Evolutionary conservation across 2,888 invertebrate species (phyloP).

Genomic region (Acanthosepion esculentum): DNA sequence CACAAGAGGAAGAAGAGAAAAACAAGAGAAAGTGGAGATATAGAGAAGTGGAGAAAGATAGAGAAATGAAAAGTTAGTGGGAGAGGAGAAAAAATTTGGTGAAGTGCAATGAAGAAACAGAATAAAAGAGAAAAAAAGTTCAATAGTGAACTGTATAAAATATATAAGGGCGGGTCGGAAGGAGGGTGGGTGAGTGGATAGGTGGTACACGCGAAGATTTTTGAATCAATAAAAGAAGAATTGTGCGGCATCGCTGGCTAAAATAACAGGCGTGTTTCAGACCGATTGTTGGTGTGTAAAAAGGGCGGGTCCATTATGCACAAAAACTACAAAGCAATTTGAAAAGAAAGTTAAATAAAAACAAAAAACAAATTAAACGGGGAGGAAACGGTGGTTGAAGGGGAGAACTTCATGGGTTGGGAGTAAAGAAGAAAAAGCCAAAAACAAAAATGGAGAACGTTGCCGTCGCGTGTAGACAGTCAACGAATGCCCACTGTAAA

Average conservation of each 20-base stretch:
- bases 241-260: background rate
- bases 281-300: conserved; percentile 33
- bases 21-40: too few species aligned
- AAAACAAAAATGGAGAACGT: background rate
- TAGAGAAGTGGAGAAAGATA: too few species aligned
- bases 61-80: too few species aligned
- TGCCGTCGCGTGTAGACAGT: background rate
- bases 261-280: conserved; percentile 33
- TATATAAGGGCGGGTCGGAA: background rate
- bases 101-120: too few species aligned
- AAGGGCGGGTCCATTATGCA: background rate
- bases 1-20: too few species aligned
- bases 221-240: background rate
- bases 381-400: background rate
- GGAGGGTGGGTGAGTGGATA: background rate
- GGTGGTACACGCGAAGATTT: background rate
- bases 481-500: background rate
- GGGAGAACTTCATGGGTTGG: background rate
- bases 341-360: conserved; percentile 2
- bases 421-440: background rate
- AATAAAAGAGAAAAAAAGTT: too few species aligned
- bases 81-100: too few species aligned
- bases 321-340: background rate
- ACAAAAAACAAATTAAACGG: background rate
- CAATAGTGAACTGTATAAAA: too few species aligned